Evolutionary conservation across 2,888 invertebrate species (phyloP).

Genomic region (Podabrus alpinus): DNA sequence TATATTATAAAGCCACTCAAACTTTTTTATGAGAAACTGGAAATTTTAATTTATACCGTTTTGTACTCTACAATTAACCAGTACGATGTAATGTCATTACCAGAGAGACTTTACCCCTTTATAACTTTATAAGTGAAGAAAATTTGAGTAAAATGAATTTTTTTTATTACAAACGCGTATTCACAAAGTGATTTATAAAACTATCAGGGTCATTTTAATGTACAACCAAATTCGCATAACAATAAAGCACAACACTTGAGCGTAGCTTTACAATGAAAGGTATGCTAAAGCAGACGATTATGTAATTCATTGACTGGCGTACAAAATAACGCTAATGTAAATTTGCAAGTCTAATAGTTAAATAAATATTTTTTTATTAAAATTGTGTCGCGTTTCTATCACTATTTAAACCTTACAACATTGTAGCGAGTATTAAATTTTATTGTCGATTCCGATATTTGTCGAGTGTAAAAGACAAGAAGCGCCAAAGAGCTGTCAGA

Average conservation of each 20-base stretch:
- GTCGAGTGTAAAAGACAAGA: constrained; percentile 17
- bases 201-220: not conserved
- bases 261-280: not conserved
- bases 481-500: constrained; percentile 25
- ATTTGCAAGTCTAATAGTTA: not conserved
- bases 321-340: not conserved
- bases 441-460: constrained; percentile 12
- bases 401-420: not conserved
- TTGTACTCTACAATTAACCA: too few relatives aligned
- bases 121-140: not conserved
- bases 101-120: too few relatives aligned
- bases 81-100: too few relatives aligned
- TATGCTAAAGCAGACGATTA: not conserved
- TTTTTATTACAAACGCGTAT: not conserved
- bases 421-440: constrained; percentile 1
- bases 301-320: not conserved
- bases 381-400: not conserved
- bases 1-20: too few relatives aligned
- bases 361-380: not conserved
- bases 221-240: not conserved
- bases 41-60: too few relatives aligned
- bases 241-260: not conserved
- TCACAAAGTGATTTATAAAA: not conserved
- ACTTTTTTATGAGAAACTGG: too few relatives aligned
- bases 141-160: not conserved